Conservation (phyloP, 2,888 invertebrate species). For the Lasioglossum morio region DNA sequence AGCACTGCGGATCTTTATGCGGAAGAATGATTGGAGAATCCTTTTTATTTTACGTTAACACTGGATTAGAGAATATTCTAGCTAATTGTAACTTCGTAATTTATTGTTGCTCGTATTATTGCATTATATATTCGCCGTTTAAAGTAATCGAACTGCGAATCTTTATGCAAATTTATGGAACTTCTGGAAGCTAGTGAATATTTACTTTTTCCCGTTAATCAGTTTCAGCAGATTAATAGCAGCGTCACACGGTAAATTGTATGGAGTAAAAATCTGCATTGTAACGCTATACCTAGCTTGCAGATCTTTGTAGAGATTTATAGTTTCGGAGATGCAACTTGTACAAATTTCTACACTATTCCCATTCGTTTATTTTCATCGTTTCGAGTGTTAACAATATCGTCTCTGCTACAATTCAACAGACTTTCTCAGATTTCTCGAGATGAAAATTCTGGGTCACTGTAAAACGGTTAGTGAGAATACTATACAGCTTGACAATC, state of each 20-base stretch:
- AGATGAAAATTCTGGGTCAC: background rate
- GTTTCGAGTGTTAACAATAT: background rate
- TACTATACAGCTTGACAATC: background rate
- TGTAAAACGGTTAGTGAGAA: background rate
- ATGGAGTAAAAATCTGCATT: background rate
- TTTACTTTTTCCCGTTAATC: background rate
- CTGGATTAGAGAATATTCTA: background rate
- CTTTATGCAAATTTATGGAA: background rate
- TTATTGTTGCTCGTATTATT: background rate
- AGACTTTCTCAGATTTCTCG: background rate
- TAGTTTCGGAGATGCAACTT: background rate
- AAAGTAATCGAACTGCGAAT: background rate
- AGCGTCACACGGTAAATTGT: background rate
- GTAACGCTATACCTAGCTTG: background rate
- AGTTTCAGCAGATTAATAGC: background rate
- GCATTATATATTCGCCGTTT: background rate
- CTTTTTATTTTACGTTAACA: background rate
- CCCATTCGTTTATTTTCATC: background rate
- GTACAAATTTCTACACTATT: background rate
- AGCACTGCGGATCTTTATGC: slow-evolving; percentile 1
- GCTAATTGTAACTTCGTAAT: background rate
- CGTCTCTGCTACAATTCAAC: background rate
- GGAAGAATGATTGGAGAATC: background rate
- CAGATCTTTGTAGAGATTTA: background rate
- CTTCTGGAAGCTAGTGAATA: background rate